Evolutionary conservation across 2,113 vertebrate species (phyloP), one percentile per base, ranked within the genome.

Genomic region (Ophthalmotilapia sp.): DNA sequence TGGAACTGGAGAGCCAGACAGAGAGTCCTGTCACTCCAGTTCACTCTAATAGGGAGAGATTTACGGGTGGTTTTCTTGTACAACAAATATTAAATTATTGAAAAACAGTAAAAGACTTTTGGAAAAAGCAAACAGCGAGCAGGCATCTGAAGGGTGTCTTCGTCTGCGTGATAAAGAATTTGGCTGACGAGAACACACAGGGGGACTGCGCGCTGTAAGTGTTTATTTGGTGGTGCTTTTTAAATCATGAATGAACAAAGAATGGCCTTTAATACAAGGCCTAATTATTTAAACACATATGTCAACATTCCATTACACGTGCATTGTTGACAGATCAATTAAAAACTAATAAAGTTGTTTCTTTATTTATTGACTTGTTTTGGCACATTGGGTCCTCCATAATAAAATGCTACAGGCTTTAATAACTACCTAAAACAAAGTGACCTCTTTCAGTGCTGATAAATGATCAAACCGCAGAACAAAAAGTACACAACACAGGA

Each of bases 41-140:
- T 40, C 60, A 38, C 19, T 38, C 13, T 38, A 21, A 8, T 21
- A 1, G 0, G 62, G 33, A 13, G 1, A 21, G 11, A 0, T 40
- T 38, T 68, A 13, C 0, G 0, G 33, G 33, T 33, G 29, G 29
- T 36, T 65, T 65, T 36, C 10, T 65, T 10, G 29, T 60, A 12
- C 17, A 36, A 0, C 60, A 36, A 38, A 65, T n/a, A 38, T 38
- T 38, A n/a, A 65, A 65, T 65, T 12, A 65, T n/a, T 38, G 17
- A 36, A 65, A 65, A 65, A 65, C 60, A 12, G 33, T n/a, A 38
- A 65, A 65, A 65, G 1, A 7, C 17, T 11, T 19, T 7, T 65
- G 19, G 33, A 65, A 65, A 65, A 65, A 19, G 1, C 9, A 19
- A 60, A 33, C 15, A 33, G 3, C 2, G 5, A 60, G 58, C 56